Evolutionary conservation across 2,113 vertebrate genomes (phyloP).

Genomic region (Semnopithecus entellus): DNA sequence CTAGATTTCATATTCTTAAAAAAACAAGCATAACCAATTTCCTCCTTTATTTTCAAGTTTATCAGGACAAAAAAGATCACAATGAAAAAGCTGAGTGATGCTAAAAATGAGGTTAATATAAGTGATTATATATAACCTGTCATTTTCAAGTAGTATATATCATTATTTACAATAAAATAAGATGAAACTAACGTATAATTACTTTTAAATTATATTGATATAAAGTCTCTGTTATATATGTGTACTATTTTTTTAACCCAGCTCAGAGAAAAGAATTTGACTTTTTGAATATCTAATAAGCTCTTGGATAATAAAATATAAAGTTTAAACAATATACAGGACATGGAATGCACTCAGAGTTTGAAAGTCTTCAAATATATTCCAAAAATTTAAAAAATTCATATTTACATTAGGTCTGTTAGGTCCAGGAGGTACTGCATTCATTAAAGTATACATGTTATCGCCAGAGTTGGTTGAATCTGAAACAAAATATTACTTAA

Average conservation of each 20-base stretch:
- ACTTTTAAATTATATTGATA: conserved; percentile 19
- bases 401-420: conserved; percentile 96
- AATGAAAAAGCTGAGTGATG: conserved; percentile 5
- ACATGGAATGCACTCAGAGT: neutral
- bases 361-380: neutral
- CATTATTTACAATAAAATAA: conserved; percentile 1
- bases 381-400: neutral
- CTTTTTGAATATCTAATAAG: neutral
- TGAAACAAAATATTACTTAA: conserved; percentile 83
- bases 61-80: neutral
- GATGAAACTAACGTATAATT: neutral
- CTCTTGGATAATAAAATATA: conserved; percentile 13
- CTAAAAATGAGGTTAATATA: neutral
- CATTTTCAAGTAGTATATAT: neutral
- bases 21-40: neutral
- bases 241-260: neutral
- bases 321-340: neutral
- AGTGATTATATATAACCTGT: neutral
- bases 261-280: neutral
- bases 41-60: conserved; percentile 1
- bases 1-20: neutral
- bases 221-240: neutral
- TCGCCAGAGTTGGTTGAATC: conserved; percentile 99
- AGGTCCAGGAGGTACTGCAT: conserved; percentile 94
- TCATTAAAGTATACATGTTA: conserved; percentile 99